Conservation (phyloP, 1,140 invertebrate species). For the Muscidifurax raptorellus region DNA sequence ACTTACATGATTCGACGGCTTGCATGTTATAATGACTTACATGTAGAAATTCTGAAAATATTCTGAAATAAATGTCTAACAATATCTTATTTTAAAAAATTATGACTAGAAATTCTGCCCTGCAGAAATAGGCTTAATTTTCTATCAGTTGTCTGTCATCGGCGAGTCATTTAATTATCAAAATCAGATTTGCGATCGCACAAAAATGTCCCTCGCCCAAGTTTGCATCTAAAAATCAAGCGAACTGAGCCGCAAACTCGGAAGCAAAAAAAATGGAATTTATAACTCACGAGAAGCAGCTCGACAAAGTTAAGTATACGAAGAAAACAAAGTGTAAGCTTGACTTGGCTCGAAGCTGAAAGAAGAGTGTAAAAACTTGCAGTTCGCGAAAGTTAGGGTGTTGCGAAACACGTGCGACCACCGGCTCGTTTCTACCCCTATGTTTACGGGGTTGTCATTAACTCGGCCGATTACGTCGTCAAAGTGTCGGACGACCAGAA, state of each 20-base stretch:
- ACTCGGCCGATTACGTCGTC: conserved; percentile 6
- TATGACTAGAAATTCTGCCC: too few species aligned
- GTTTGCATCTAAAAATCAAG: background rate
- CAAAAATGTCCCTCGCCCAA: too few species aligned
- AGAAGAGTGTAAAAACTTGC: background rate
- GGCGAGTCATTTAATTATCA: too few species aligned
- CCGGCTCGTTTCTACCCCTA: background rate
- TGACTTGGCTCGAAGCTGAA: background rate
- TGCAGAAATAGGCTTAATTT: too few species aligned
- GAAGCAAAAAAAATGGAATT: background rate
- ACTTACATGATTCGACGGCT: too few species aligned
- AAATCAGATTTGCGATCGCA: too few species aligned
- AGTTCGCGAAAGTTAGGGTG: background rate
- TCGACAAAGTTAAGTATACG: background rate
- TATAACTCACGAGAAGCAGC: background rate
- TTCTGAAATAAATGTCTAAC: too few species aligned
- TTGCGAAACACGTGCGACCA: background rate
- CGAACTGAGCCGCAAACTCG: background rate
- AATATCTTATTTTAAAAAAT: too few species aligned
- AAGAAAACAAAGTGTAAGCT: background rate
- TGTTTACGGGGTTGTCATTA: conserved; percentile 1
- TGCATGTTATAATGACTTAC: too few species aligned
- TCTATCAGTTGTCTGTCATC: too few species aligned
- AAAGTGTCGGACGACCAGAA: background rate
- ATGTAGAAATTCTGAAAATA: too few species aligned